Evolutionary conservation across 2,888 invertebrate genomes (phyloP), one percentile per base, ranked within the genome.

Genomic region (Drosophila hamatofila): DNA sequence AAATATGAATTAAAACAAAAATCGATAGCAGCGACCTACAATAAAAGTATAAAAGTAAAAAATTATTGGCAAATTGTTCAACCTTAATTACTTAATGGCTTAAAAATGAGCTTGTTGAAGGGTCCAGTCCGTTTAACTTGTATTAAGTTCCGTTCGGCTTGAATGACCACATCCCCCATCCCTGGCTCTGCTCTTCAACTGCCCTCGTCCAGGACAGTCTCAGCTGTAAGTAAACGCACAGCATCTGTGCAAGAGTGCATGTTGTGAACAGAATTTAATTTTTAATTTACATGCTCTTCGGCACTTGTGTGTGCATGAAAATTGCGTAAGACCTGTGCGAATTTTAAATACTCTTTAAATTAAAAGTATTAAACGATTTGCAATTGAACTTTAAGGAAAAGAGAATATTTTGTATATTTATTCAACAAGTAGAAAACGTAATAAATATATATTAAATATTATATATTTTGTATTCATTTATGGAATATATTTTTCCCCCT

Each of bases 21-120:
- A 57, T 59, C 72, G 55, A 65, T 77, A 44, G 16, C 44, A 35
- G 30, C 46, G 46, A 49, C 39, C 56, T 30, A 49, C 74, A 60
- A 55, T 55, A 7, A 49, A 23, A 23, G 18, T 18, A 39, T 2
- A 41, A 18, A 41, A n/a, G n/a, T 5, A n/a, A 18, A 41, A 7
- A n/a, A 25, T 44, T 8, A 39, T n/a, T 59, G 68, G 57, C 59
- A 81, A 89, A 83, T 89, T 75, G 74, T 75, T 72, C 54, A 67
- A 71, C 67, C 62, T 75, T 87, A 83, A 83, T 89, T 89, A 83
- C 87, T 87, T 89, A 89, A 89, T 84, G 84, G 78, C 78, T 87
- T 84, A 64, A 81, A 88, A 83, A 78, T 78, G 78, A 70, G 70
- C 83, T 71, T 80, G 79, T 82, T 80, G 80, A 59, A 71, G 69